These are phyloP conservation scores for Xenopus borealis DNA, from an alignment of 2,113 vertebrate genomes.

Conservation along the genomic window DNA sequence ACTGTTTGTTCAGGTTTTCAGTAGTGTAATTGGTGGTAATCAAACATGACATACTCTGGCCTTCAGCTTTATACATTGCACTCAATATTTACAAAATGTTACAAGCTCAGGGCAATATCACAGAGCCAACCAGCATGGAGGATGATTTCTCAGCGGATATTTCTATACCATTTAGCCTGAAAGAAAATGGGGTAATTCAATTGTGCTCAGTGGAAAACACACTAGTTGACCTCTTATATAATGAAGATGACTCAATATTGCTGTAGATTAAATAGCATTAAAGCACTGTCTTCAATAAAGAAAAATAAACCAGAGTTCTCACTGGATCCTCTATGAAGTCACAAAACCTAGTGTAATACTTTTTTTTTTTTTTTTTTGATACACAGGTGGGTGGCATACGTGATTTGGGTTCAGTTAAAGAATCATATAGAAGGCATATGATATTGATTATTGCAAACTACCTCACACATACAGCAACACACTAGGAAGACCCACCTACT, in stretches of 20 bases:
- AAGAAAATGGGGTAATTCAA: constrained; percentile 43
- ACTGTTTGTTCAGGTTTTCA: constrained; percentile 33
- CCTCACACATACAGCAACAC: no score
- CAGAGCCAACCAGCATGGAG: constrained; percentile 24
- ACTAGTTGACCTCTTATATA: constrained; percentile 22
- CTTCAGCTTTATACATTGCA: constrained; percentile 34
- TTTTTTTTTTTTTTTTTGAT: no score
- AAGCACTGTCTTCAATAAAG: neutral
- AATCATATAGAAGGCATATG: no score
- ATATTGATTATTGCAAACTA: no score
- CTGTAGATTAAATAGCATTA: constrained; percentile 25
- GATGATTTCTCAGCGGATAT: constrained; percentile 29
- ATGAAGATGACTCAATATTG: constrained; percentile 26
- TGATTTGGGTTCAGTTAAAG: no score
- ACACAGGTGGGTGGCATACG: no score
- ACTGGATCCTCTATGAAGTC: no score
- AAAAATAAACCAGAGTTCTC: no score
- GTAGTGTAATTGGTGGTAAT: constrained; percentile 22
- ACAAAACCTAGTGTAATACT: no score
- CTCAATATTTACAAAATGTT: constrained; percentile 43
- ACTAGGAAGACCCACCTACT: no score
- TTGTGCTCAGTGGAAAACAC: constrained; percentile 29
- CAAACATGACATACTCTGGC: constrained; percentile 38
- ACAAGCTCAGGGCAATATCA: constrained; percentile 11
- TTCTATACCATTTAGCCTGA: constrained; percentile 38